phyloP scores from a whole-genome alignment of 1,140 invertebrate species.

The Neodiprion fabricii region DNA sequence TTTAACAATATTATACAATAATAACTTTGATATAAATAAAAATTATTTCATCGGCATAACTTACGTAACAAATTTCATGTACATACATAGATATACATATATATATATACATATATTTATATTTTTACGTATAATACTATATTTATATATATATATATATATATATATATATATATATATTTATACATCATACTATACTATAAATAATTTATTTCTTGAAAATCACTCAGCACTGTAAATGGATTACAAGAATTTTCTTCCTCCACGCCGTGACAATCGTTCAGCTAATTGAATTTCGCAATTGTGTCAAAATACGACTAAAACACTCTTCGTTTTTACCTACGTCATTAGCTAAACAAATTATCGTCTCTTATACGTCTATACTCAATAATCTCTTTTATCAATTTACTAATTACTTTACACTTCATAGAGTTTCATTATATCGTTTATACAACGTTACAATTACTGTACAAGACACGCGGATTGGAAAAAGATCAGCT shows the following conservation, averaged over 20 bases:
- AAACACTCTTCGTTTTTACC: constrained; percentile 28
- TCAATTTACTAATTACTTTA: not conserved
- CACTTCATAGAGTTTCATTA: not conserved
- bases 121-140: not conserved
- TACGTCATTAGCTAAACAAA: not conserved
- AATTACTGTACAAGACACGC: constrained; percentile 2
- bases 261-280: not conserved
- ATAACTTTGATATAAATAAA: not conserved
- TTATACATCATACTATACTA: not conserved
- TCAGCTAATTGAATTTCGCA: not conserved
- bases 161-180: not conserved
- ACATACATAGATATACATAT: too few species aligned
- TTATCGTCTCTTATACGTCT: not conserved
- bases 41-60: not conserved
- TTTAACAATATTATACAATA: too few species aligned
- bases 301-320: constrained; percentile 52
- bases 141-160: too few species aligned
- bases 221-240: not conserved
- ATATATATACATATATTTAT: not conserved
- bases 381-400: not conserved
- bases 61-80: not conserved
- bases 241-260: not conserved
- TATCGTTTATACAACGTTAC: not conserved
- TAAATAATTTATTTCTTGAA: not conserved
- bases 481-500: not conserved